Evolutionary conservation across 2,888 invertebrate genomes (phyloP).

Genomic region (Graphium colonna): DNA sequence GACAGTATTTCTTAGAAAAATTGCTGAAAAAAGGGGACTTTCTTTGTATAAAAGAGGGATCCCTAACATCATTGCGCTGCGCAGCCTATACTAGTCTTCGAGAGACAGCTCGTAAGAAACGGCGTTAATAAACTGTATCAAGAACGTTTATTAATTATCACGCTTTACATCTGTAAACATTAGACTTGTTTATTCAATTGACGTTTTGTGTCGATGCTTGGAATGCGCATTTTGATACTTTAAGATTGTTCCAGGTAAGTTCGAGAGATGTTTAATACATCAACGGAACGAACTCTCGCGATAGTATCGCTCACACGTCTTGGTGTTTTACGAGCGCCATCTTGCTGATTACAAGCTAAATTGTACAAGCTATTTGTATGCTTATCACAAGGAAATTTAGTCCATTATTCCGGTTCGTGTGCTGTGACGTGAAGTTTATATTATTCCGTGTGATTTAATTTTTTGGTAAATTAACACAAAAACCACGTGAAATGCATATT

Average conservation of each 20-base stretch:
- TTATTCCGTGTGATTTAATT: background rate
- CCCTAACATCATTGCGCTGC: slow-evolving; percentile 5
- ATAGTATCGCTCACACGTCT: slow-evolving; percentile 21
- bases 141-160: slow-evolving; percentile 38
- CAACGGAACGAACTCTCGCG: slow-evolving; percentile 1
- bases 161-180: slow-evolving; percentile 25
- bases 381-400: slow-evolving; percentile 14
- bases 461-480: background rate
- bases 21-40: too few species aligned
- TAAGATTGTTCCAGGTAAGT: slow-evolving; percentile 17
- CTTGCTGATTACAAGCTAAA: slow-evolving; percentile 19
- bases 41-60: too few species aligned
- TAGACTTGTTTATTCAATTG: slow-evolving; percentile 21
- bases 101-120: slow-evolving; percentile 25
- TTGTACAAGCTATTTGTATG: slow-evolving; percentile 17
- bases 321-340: slow-evolving; percentile 11
- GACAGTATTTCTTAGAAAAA: too few species aligned
- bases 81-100: slow-evolving; percentile 21
- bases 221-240: slow-evolving; percentile 21
- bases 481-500: too few species aligned
- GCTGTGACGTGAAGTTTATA: background rate
- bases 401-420: background rate
- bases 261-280: slow-evolving; percentile 20
- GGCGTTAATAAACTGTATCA: slow-evolving; percentile 33
- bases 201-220: slow-evolving; percentile 23